Conservation (phyloP, 2,888 invertebrate species). For the Magallana nippona region DNA sequence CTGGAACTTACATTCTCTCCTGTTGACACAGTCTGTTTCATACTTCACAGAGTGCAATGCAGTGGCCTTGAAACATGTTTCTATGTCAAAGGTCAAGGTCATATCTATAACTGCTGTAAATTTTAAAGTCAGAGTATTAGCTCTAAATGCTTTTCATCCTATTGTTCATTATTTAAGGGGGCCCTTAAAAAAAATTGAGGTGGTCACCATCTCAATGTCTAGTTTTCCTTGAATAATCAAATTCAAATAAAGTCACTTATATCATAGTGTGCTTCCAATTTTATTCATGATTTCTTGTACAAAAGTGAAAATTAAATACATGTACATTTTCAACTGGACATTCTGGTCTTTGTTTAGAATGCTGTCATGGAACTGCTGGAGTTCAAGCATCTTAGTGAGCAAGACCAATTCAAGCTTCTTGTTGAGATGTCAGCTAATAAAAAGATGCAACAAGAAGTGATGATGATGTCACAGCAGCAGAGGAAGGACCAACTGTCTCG, state of each 20-base stretch:
- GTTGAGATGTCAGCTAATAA: slow-evolving; percentile 54
- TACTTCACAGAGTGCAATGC: no score
- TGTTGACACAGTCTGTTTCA: no score
- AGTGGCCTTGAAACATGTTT: no score
- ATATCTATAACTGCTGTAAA: no score
- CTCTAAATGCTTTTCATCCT: no score
- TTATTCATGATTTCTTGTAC: not conserved
- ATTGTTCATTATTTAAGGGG: no score
- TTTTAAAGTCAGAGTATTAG: no score
- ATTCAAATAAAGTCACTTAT: no score
- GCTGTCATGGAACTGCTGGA: slow-evolving; percentile 62
- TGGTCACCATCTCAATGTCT: no score
- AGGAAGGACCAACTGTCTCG: slow-evolving; percentile 62
- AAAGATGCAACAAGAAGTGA: slow-evolving; percentile 54
- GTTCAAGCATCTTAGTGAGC: slow-evolving; percentile 67
- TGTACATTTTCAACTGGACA: not conserved
- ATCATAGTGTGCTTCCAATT: not conserved
- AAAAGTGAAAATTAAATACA: not conserved
- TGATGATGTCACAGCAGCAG: slow-evolving; percentile 66
- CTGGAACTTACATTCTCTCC: no score
- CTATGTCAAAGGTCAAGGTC: no score
- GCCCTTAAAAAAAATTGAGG: no score
- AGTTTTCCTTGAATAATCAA: not conserved
- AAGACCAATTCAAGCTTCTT: slow-evolving; percentile 63
- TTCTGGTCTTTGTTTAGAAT: slow-evolving; percentile 53